These are phyloP conservation scores for Macroramphosus scolopax DNA, from an alignment of 2,797 vertebrate species.

Conservation along the genomic window DNA sequence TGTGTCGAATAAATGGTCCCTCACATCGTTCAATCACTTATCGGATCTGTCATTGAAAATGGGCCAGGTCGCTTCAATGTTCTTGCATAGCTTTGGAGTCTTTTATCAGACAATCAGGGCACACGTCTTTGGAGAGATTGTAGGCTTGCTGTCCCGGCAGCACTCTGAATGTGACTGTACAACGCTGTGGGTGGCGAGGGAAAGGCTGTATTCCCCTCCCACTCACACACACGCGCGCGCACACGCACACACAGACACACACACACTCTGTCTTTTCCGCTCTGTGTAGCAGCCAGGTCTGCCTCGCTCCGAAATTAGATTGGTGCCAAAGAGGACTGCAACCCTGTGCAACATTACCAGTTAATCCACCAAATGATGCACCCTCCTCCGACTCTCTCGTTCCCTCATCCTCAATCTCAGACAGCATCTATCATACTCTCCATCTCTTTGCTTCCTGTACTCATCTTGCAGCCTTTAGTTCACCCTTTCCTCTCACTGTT, in stretches of 20 bases:
- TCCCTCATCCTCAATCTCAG: conserved; percentile 4
- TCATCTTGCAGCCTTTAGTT: neutral
- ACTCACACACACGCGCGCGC: too few relatives aligned
- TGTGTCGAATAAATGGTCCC: too few relatives aligned
- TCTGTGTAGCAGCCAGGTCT: conserved; percentile 44
- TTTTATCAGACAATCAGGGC: conserved; percentile 14
- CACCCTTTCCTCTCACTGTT: conserved; percentile 1
- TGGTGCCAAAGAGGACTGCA: conserved; percentile 63
- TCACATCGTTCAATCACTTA: neutral
- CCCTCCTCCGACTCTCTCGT: neutral
- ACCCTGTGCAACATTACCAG: conserved; percentile 60
- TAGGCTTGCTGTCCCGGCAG: conserved; percentile 16
- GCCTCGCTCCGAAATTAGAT: conserved; percentile 67
- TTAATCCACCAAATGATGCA: conserved; percentile 64
- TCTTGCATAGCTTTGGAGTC: conserved; percentile 1
- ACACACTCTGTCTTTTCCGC: conserved; percentile 25
- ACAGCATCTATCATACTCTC: conserved; percentile 19
- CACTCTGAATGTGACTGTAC: conserved; percentile 19
- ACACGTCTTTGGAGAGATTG: conserved; percentile 12
- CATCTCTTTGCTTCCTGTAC: conserved; percentile 3
- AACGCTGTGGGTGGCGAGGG: conserved; percentile 28
- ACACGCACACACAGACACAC: conserved; percentile 1
- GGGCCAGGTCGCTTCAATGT: conserved; percentile 2
- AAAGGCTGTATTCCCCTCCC: too few relatives aligned
- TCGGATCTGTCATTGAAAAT: conserved; percentile 6